phyloP scores from a whole-genome alignment of 1,140 invertebrate species.

The Pachyrhynchus sulphureomaculatus region DNA sequence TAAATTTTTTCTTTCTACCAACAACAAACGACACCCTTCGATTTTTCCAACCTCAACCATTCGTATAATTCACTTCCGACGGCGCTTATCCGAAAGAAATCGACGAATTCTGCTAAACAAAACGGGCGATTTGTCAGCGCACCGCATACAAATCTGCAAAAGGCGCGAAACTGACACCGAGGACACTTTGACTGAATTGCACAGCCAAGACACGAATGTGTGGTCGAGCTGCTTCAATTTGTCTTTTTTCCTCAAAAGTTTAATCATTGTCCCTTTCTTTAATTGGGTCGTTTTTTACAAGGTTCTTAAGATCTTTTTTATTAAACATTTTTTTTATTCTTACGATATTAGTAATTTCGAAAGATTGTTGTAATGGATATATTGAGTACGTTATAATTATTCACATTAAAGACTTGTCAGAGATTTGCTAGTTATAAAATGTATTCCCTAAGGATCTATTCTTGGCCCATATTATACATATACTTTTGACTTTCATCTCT shows the following conservation, averaged over 20 bases:
- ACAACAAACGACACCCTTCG: background rate
- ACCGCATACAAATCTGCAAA: constrained; percentile 32
- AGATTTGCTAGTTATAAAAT: too few species aligned
- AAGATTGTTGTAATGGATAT: too few species aligned
- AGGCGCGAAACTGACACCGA: constrained; percentile 20
- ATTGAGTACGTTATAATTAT: too few species aligned
- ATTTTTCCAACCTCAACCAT: background rate
- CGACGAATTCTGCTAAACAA: constrained; percentile 21
- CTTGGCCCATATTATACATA: too few species aligned
- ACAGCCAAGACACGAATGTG: constrained; percentile 30
- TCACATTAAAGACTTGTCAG: too few species aligned
- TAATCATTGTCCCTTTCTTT: constrained; percentile 31
- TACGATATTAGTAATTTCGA: too few species aligned
- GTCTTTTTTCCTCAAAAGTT: constrained; percentile 26
- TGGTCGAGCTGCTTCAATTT: constrained; percentile 25
- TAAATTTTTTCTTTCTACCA: background rate
- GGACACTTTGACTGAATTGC: constrained; percentile 29
- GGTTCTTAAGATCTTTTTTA: background rate
- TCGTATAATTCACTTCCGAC: constrained; percentile 13
- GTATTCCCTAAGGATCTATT: too few species aligned
- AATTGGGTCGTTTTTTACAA: constrained; percentile 25
- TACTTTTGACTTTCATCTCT: too few species aligned
- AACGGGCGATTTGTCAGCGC: constrained; percentile 22
- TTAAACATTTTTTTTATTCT: background rate
- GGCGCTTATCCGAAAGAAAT: constrained; percentile 27